A percentile compares a stretch with the other conserved stretches of the same genome.
phyloP scores from a whole-genome alignment of 2,113 vertebrate species.

The Chelonoidis abingdonii region DNA sequence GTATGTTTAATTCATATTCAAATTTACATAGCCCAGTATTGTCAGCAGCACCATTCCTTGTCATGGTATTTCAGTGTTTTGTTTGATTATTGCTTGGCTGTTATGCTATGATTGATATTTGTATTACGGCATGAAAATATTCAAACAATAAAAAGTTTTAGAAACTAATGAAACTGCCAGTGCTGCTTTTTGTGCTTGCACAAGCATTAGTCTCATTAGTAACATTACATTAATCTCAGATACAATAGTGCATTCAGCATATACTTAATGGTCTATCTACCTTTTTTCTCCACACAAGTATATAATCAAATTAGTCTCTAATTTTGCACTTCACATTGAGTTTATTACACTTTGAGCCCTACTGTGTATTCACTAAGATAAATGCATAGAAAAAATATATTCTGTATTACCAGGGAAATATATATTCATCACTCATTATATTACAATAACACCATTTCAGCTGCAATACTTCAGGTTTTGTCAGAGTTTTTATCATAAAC shows the following conservation, averaged over 20 bases:
- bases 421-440: background rate
- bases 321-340: background rate
- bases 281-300: background rate
- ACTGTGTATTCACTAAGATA: background rate
- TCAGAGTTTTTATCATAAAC: background rate
- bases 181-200: background rate
- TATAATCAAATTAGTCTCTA: background rate
- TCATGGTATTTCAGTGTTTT: background rate
- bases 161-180: background rate
- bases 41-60: background rate
- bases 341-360: background rate
- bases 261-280: background rate
- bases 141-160: constrained; percentile 32
- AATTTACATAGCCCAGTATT: background rate
- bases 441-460: background rate
- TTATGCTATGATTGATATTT: background rate
- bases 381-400: background rate
- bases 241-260: background rate
- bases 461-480: background rate
- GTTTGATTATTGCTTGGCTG: background rate
- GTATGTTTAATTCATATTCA: background rate
- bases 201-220: constrained; percentile 25
- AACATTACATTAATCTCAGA: background rate
- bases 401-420: background rate
- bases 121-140: background rate